Conservation (phyloP, 2,797 vertebrate genomes). For the Thalassophryne amazonica region DNA sequence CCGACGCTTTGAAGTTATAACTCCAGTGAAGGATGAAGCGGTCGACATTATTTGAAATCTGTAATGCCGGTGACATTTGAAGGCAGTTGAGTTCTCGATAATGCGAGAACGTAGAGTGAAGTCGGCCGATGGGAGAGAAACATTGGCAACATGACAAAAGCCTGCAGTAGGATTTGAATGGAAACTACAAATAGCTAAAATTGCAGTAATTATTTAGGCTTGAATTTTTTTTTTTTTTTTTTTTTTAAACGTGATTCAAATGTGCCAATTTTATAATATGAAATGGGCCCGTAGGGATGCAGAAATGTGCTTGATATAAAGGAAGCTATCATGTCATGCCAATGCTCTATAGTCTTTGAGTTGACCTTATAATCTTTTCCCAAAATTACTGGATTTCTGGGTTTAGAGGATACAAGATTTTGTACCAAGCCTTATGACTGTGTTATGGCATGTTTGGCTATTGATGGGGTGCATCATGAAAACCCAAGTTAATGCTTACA, state of each 20-base stretch:
- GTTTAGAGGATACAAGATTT: too few relatives aligned
- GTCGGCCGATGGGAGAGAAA: conserved; percentile 5
- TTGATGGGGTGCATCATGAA: too few relatives aligned
- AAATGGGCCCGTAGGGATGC: conserved; percentile 13
- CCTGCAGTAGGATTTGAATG: conserved; percentile 1
- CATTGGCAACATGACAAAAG: conserved; percentile 15
- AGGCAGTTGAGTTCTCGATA: conserved; percentile 20
- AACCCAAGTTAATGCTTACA: too few relatives aligned
- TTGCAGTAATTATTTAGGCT: conserved; percentile 2
- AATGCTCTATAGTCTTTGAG: conserved; percentile 32
- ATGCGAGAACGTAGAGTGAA: conserved; percentile 9
- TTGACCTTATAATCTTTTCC: too few relatives aligned
- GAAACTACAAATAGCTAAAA: not conserved
- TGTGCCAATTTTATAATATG: too few relatives aligned
- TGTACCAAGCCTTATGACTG: too few relatives aligned
- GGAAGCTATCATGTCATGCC: conserved; percentile 15
- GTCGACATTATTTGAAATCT: conserved; percentile 47
- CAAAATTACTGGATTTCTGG: too few relatives aligned
- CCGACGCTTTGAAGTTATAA: conserved; percentile 51
- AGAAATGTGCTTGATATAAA: conserved; percentile 8
- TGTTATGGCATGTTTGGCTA: too few relatives aligned
- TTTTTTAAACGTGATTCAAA: too few relatives aligned
- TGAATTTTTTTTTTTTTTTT: too few relatives aligned
- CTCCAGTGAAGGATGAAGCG: conserved; percentile 62
- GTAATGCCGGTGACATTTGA: conserved; percentile 37